These are phyloP conservation scores for Scaptomyza graminum DNA, from an alignment of 1,140 invertebrate species.

Conservation along the genomic window DNA sequence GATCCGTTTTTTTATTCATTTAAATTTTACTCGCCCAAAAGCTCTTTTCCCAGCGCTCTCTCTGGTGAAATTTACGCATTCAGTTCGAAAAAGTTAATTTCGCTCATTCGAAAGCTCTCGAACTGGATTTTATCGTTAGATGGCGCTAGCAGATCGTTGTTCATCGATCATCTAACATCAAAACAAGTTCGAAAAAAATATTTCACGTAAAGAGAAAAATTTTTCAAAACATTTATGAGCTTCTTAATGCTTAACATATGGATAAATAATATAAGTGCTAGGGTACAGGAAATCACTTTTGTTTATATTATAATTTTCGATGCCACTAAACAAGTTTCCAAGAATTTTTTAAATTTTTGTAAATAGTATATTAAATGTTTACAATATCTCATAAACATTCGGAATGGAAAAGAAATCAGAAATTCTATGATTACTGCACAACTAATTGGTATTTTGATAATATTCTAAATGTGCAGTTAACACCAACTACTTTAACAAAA, in stretches of 20 bases:
- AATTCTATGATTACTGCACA: neutral
- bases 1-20: neutral
- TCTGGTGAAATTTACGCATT: constrained; percentile 3
- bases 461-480: constrained; percentile 5
- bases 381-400: neutral
- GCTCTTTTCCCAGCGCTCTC: constrained; percentile 44
- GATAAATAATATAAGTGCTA: constrained; percentile 15
- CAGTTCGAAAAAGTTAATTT: constrained; percentile 53
- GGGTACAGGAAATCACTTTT: constrained; percentile 29
- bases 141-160: constrained; percentile 52
- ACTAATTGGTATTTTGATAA: neutral
- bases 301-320: constrained; percentile 37
- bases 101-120: constrained; percentile 52
- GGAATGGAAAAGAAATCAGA: neutral
- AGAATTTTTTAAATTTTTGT: constrained; percentile 4
- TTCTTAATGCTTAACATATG: constrained; percentile 13
- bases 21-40: constrained; percentile 6
- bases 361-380: constrained; percentile 6
- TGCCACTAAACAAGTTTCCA: constrained; percentile 8
- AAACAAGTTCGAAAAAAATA: neutral
- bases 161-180: neutral
- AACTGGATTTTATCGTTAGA: constrained; percentile 19
- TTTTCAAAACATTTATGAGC: neutral
- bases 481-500: constrained; percentile 12
- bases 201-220: constrained; percentile 1